phyloP scores from a whole-genome alignment of 2,113 vertebrate species.

The Verasper variegatus region DNA sequence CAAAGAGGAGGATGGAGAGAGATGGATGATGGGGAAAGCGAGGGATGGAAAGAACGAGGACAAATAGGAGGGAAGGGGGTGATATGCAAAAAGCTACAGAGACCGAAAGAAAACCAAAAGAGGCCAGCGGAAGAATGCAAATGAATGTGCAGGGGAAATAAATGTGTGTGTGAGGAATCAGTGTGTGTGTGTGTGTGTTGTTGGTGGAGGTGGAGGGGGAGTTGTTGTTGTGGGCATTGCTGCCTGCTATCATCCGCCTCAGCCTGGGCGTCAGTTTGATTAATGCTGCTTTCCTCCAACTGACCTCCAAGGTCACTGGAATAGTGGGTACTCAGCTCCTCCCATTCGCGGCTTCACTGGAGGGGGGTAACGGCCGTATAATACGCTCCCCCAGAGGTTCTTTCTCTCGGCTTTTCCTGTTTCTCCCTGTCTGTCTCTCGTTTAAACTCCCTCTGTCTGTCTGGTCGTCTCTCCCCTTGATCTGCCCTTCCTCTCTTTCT shows the following conservation, averaged over 20 bases:
- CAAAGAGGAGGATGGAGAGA: conserved; percentile 30
- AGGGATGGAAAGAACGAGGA: not conserved
- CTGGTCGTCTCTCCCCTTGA: conserved; percentile 51
- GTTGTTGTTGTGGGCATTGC: conserved; percentile 61
- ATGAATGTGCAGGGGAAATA: conserved; percentile 35
- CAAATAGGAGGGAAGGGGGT: conserved; percentile 15
- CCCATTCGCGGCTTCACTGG: conserved; percentile 44
- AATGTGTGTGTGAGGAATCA: conserved; percentile 8
- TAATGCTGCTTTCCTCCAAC: conserved; percentile 79
- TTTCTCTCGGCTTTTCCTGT: conserved; percentile 34
- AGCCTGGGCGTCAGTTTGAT: conserved; percentile 74
- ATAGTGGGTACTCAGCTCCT: conserved; percentile 73
- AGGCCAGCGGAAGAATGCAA: conserved; percentile 33
- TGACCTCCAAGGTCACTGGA: conserved; percentile 81
- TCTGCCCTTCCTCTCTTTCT: conserved; percentile 52
- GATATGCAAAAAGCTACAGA: conserved; percentile 22
- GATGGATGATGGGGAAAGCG: conserved; percentile 22
- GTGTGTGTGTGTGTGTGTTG: conserved; percentile 7
- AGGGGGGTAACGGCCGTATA: conserved; percentile 70
- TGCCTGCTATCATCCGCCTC: conserved; percentile 75
- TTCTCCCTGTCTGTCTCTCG: conserved; percentile 42
- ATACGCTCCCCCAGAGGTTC: conserved; percentile 70
- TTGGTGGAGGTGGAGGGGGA: not conserved
- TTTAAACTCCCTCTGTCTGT: conserved; percentile 51
- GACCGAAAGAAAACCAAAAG: conserved; percentile 5